Percentiles rank a stretch among this genome's conserved stretches.
phyloP scores from a whole-genome alignment of 2,888 invertebrate genomes.

The Heliconius erato region DNA sequence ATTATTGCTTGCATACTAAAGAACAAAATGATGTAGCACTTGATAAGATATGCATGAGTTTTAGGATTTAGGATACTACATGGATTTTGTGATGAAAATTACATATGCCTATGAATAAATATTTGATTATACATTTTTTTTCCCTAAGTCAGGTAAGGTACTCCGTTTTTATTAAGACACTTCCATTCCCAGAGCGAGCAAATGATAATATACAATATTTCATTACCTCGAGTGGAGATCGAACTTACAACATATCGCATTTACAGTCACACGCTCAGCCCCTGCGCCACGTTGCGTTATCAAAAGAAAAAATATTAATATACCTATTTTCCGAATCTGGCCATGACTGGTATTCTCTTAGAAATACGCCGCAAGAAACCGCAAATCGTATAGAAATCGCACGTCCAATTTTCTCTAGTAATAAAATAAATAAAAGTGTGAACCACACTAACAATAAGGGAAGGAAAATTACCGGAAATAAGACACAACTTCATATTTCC shows the following conservation, averaged over 20 bases:
- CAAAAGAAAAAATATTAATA: neutral
- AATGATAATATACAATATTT: too few relatives aligned
- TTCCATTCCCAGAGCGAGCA: too few relatives aligned
- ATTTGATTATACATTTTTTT: too few relatives aligned
- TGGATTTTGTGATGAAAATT: too few relatives aligned
- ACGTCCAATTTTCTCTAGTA: slow-evolving; percentile 19
- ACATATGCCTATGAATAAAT: too few relatives aligned
- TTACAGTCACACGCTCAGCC: neutral
- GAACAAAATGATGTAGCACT: neutral
- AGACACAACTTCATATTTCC: slow-evolving; percentile 43
- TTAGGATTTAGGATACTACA: neutral
- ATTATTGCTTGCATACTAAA: neutral
- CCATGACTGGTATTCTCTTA: slow-evolving; percentile 11
- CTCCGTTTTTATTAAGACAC: too few relatives aligned
- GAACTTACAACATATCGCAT: neutral
- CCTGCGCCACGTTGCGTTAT: neutral
- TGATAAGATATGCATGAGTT: neutral
- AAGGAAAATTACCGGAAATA: slow-evolving; percentile 48
- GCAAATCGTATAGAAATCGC: slow-evolving; percentile 23
- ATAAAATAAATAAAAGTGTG: slow-evolving; percentile 8
- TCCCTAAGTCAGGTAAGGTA: too few relatives aligned
- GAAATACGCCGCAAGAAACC: neutral
- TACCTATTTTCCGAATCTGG: neutral
- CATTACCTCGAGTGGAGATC: neutral
- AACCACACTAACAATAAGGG: slow-evolving; percentile 22